Conservation (phyloP, 2,888 invertebrate species). For the Thumatha senex region DNA sequence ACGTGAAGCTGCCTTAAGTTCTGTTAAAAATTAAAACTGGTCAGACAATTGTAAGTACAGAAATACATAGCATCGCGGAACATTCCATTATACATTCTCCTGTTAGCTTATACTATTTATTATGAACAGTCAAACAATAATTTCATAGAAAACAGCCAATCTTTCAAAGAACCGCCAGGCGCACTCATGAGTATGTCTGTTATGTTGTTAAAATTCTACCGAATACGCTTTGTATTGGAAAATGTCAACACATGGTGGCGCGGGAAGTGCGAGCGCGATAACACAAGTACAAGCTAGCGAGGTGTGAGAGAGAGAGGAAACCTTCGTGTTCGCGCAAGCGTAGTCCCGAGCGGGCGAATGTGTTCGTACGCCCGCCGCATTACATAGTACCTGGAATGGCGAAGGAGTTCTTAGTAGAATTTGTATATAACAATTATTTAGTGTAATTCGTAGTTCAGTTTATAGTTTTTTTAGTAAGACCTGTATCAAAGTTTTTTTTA, state of each 20-base stretch:
- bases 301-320: slow-evolving; percentile 13
- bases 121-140: slow-evolving; percentile 8
- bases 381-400: slow-evolving; percentile 39
- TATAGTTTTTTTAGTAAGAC: no score
- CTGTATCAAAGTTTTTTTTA: no score
- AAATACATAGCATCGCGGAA: neutral
- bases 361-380: slow-evolving; percentile 25
- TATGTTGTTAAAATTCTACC: slow-evolving; percentile 30
- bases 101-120: slow-evolving; percentile 9
- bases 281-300: slow-evolving; percentile 49
- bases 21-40: no score
- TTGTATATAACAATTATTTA: neutral
- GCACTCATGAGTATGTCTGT: slow-evolving; percentile 7
- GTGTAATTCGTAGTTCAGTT: neutral
- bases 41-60: neutral
- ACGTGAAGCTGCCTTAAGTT: slow-evolving; percentile 29
- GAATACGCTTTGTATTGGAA: slow-evolving; percentile 28
- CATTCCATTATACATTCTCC: slow-evolving; percentile 1
- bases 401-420: neutral
- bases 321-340: slow-evolving; percentile 26
- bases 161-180: slow-evolving; percentile 32
- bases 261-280: slow-evolving; percentile 16
- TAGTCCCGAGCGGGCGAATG: slow-evolving; percentile 19
- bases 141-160: slow-evolving; percentile 25
- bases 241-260: slow-evolving; percentile 24